A percentile compares a stretch with the other conserved stretches of the same genome.
Evolutionary conservation across 2,888 invertebrate genomes (phyloP).

Genomic region (Folsomia manolachei): DNA sequence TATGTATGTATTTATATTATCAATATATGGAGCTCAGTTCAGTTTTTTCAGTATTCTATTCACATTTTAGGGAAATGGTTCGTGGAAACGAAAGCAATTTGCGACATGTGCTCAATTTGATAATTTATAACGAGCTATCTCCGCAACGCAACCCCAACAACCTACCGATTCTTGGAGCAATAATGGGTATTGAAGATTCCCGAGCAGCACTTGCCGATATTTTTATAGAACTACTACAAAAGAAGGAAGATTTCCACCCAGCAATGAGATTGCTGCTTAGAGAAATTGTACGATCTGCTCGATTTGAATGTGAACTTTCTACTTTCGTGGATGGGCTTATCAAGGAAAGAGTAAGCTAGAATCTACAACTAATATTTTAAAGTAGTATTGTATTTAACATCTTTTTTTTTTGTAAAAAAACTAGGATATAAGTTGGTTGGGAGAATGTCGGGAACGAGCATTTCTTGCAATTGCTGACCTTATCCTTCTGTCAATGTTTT

Average conservation of each 20-base stretch:
- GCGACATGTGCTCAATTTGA: conserved; percentile 79
- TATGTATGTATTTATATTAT: neutral
- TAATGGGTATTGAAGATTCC: conserved; percentile 81
- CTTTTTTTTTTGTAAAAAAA: conserved; percentile 23
- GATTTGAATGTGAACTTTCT: conserved; percentile 75
- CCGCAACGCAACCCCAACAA: conserved; percentile 86
- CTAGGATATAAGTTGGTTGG: conserved; percentile 28
- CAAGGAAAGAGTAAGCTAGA: conserved; percentile 54
- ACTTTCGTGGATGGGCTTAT: conserved; percentile 77
- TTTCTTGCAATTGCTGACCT: conserved; percentile 81
- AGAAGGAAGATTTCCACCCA: conserved; percentile 85
- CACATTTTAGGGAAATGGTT: conserved; percentile 88
- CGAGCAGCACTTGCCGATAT: conserved; percentile 81
- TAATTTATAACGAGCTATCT: conserved; percentile 92
- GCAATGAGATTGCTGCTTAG: conserved; percentile 80
- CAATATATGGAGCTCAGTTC: neutral
- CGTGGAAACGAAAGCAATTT: conserved; percentile 79
- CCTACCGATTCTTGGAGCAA: conserved; percentile 83
- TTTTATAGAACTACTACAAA: conserved; percentile 74
- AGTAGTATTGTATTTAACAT: neutral
- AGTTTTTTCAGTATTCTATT: conserved; percentile 29
- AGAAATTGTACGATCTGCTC: conserved; percentile 80
- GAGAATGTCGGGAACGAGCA: conserved; percentile 64
- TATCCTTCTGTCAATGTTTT: conserved; percentile 77
- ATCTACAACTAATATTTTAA: too few species aligned